Percentiles rank a stretch among this genome's conserved stretches.
These are phyloP conservation scores for Eudemis profundana DNA, from an alignment of 2,888 invertebrate genomes.

Conservation along the genomic window DNA sequence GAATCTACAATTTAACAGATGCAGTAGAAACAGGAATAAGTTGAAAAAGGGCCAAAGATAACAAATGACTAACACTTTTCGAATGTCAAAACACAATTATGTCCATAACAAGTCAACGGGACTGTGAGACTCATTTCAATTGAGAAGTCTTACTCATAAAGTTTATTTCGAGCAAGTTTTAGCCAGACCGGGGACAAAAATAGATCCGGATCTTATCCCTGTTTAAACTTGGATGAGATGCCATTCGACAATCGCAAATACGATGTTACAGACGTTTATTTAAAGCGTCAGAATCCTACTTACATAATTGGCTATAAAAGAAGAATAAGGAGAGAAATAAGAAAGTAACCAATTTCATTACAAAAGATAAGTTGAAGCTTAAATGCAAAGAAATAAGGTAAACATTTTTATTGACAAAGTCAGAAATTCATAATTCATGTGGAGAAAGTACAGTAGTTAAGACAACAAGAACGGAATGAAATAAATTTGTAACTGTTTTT, in stretches of 20 bases:
- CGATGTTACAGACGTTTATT: background rate
- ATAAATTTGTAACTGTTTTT: too few relatives aligned
- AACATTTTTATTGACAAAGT: too few relatives aligned
- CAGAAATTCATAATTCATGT: too few relatives aligned
- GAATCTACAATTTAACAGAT: too few relatives aligned
- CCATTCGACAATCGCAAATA: background rate
- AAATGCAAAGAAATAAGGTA: too few relatives aligned
- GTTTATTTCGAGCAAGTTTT: conserved; percentile 24
- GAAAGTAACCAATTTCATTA: too few relatives aligned
- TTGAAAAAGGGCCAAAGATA: background rate
- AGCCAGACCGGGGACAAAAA: conserved; percentile 20
- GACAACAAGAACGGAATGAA: too few relatives aligned
- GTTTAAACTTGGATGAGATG: background rate
- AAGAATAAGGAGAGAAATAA: too few relatives aligned
- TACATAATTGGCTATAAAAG: too few relatives aligned
- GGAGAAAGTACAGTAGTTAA: too few relatives aligned
- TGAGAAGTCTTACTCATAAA: conserved; percentile 23
- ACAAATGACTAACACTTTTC: background rate
- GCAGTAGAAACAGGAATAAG: too few relatives aligned
- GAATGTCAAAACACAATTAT: background rate
- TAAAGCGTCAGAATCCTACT: background rate
- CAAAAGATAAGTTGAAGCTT: too few relatives aligned
- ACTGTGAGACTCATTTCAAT: conserved; percentile 11
- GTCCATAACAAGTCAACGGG: conserved; percentile 9
- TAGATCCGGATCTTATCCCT: background rate